Conservation (phyloP, 2,888 invertebrate genomes). For the Neoitamus cyanurus region DNA sequence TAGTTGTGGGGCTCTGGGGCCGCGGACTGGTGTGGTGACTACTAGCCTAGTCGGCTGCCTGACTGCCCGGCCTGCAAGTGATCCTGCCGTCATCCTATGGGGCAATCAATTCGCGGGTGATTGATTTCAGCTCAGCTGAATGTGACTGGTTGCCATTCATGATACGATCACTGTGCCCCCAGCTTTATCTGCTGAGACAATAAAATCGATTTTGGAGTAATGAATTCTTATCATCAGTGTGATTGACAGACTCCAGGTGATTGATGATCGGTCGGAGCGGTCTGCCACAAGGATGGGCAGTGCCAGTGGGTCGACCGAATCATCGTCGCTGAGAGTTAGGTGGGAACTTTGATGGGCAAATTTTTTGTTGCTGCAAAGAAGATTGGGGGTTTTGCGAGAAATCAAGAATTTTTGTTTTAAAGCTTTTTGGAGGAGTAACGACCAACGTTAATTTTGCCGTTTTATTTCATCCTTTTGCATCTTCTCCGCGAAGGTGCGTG, state of each 20-base stretch:
- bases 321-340: neutral
- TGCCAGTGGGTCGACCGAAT: neutral
- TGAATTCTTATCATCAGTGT: slow-evolving; percentile 8
- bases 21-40: neutral
- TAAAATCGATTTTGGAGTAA: slow-evolving; percentile 25
- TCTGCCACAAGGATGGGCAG: neutral
- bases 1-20: neutral
- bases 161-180: neutral
- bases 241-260: slow-evolving; percentile 4
- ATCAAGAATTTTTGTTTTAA: neutral
- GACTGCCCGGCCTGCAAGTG: neutral
- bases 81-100: neutral
- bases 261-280: neutral
- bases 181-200: slow-evolving; percentile 17
- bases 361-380: neutral
- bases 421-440: too few relatives aligned
- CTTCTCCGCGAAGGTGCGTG: too few relatives aligned
- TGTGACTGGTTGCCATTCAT: slow-evolving; percentile 26
- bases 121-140: slow-evolving; percentile 10
- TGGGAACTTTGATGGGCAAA: neutral
- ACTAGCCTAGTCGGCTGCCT: neutral
- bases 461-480: too few relatives aligned
- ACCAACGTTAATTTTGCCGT: too few relatives aligned
- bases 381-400: neutral
- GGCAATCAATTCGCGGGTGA: slow-evolving; percentile 31